Evolutionary conservation across 2,888 invertebrate genomes (phyloP), one percentile per base, ranked within the genome.

Genomic region (Limnephilus marmoratus): DNA sequence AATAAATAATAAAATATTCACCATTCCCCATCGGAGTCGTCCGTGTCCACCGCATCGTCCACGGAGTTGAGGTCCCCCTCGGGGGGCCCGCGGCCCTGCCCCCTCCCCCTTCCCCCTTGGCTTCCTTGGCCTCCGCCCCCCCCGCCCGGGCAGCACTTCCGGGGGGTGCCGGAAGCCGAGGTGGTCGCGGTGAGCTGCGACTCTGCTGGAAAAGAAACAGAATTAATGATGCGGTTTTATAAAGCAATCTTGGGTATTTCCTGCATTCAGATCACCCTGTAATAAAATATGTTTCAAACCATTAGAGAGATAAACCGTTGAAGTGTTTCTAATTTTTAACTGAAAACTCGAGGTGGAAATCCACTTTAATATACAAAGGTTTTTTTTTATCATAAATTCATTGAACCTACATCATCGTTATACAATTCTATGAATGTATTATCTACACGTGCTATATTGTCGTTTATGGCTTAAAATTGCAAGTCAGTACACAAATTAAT

Each of bases 31-130:
- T 97, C 97, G 94, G 96, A 96, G 94, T 97, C 97, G 93, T 97
- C 97, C 1, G 96, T 96, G 94, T 97, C 97, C 45, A 97, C 97
- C 0, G 96, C 94, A 85, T 97, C 97, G 49, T 97, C 97, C 93
- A 96, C 94, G 34, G 96, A 94, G 34, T 95, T 90, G 93, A 94
- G 88, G 94, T 93, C 94, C 91, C 94, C 94, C 94, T 95, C 93
- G 94, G 94, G 80, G 85, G 92, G 87, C 81, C 90, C 85, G 41
- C 93, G 90, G 85, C 86, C 86, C 41, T n/a, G 91, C 85, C 82
- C 90, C 68, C 53, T 53, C 41, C 18, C 81, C 37, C 68, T 83
- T 31, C 53, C 0, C 95, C 94, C 87, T 41, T 18, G 86, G 49
- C 81, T 68, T n/a, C 80, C 49, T 53, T 0, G 95, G 0, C 95